phyloP scores from a whole-genome alignment of 2,888 invertebrate species.

The Mystacides longicornis region DNA sequence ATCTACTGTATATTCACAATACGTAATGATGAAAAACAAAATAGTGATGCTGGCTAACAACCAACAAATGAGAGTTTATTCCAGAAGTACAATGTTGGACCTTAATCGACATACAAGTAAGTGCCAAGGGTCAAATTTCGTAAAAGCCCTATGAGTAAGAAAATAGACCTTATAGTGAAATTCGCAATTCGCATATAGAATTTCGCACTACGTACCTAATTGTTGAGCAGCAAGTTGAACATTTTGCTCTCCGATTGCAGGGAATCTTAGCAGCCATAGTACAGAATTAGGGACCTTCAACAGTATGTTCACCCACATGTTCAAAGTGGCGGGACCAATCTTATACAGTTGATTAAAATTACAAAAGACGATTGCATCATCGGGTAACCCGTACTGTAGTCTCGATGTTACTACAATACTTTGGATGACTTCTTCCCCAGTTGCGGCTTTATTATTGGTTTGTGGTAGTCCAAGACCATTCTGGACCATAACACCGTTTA shows the following conservation, averaged over 20 bases:
- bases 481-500: conserved; percentile 82
- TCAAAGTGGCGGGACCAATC: conserved; percentile 88
- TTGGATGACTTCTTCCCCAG: conserved; percentile 92
- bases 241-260: conserved; percentile 81
- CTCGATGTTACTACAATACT: conserved; percentile 89
- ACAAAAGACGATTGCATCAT: conserved; percentile 93
- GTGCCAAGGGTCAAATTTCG: too few relatives aligned
- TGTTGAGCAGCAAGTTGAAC: conserved; percentile 68
- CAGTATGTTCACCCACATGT: conserved; percentile 92
- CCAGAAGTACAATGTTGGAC: too few relatives aligned
- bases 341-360: conserved; percentile 99
- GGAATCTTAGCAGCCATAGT: conserved; percentile 92
- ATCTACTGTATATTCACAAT: too few relatives aligned
- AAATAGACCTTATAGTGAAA: too few relatives aligned
- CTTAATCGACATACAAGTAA: too few relatives aligned
- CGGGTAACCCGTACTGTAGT: conserved; percentile 90
- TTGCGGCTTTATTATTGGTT: conserved; percentile 90
- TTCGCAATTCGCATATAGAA: too few relatives aligned
- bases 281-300: conserved; percentile 90
- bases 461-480: conserved; percentile 93
- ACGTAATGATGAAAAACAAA: too few relatives aligned
- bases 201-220: conserved; percentile 59
- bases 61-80: too few relatives aligned
- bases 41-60: too few relatives aligned
- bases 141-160: too few relatives aligned